phyloP scores from a whole-genome alignment of 2,113 vertebrate genomes.

The Leptobrachium ailaonicum region DNA sequence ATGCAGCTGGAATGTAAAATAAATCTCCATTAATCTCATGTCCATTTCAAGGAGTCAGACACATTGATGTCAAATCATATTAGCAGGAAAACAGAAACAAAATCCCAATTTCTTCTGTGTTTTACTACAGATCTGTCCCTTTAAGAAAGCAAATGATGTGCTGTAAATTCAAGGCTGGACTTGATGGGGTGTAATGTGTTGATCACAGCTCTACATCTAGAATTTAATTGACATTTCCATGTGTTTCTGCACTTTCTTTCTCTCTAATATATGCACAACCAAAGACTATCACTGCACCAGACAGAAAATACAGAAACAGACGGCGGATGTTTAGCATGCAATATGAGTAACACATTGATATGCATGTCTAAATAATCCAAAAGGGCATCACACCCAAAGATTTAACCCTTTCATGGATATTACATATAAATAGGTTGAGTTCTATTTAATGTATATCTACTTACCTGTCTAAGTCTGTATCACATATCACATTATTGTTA shows the following conservation, averaged over 20 bases:
- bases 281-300: not conserved
- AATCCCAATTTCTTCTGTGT: not conserved
- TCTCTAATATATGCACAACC: not conserved
- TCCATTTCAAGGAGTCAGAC: not conserved
- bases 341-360: not conserved
- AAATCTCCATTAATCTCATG: not conserved
- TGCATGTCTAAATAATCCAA: not conserved
- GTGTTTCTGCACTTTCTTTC: not conserved
- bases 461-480: not conserved
- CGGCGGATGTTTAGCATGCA: constrained; percentile 3
- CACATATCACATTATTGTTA: too few species aligned
- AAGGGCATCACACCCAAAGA: not conserved
- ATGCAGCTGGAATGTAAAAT: not conserved
- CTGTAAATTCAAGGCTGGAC: not conserved
- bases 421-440: not conserved
- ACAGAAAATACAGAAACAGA: not conserved
- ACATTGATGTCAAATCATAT: not conserved
- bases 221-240: constrained; percentile 4
- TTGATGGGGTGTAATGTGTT: not conserved
- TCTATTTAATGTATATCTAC: not conserved
- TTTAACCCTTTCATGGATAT: not conserved
- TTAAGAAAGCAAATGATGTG: not conserved
- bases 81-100: not conserved
- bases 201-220: not conserved
- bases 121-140: not conserved